A percentile compares a stretch with the other conserved stretches of the same genome.
Conservation (phyloP, 2,113 vertebrate genomes). For the Myiozetetes cayanensis region DNA sequence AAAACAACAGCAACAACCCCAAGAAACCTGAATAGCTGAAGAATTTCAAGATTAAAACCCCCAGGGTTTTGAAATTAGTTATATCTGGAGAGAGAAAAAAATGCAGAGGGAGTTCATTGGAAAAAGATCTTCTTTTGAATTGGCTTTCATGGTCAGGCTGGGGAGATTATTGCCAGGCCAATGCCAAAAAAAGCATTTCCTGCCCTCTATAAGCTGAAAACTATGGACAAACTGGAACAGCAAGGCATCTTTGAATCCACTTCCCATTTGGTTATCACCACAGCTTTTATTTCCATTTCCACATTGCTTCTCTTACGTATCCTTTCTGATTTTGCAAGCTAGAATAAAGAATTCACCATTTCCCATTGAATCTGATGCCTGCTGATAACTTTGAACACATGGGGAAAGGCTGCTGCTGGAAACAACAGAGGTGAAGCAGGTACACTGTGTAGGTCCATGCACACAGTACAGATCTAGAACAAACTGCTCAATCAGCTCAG, state of each 20-base stretch:
- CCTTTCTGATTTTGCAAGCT: not conserved
- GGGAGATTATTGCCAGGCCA: not conserved
- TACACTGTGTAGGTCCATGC: not conserved
- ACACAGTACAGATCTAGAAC: not conserved
- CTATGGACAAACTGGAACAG: not conserved
- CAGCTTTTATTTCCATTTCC: not conserved
- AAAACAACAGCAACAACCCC: not conserved
- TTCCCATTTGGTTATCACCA: not conserved
- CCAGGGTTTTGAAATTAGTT: not conserved
- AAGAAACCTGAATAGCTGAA: not conserved
- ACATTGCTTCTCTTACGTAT: not conserved
- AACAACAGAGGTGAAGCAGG: not conserved
- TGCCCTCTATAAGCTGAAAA: not conserved
- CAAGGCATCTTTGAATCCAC: not conserved
- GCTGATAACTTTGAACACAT: not conserved
- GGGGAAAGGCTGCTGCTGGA: not conserved
- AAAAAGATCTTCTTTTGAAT: not conserved
- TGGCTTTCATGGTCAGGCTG: not conserved
- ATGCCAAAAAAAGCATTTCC: not conserved
- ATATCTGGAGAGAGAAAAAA: not conserved
- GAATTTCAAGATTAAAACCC: not conserved
- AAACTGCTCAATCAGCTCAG: not conserved
- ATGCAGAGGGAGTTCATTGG: not conserved
- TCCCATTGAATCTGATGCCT: not conserved
- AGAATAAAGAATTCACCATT: not conserved